A percentile compares a stretch with the other conserved stretches of the same genome.
Conservation (phyloP, 1,140 invertebrate species). For the Diachasma alloeum region DNA sequence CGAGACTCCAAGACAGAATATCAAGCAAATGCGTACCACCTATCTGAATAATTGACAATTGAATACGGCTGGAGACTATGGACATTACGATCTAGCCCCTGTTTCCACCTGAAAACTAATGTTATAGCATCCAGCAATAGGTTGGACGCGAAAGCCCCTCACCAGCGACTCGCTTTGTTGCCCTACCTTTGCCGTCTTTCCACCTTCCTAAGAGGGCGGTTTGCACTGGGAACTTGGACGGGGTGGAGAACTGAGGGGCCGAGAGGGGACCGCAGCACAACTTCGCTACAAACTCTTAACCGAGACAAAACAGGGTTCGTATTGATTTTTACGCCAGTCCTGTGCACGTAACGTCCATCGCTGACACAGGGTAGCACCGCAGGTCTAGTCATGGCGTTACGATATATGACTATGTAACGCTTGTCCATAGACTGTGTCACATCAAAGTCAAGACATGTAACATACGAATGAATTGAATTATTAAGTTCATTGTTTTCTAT, state of each 20-base stretch:
- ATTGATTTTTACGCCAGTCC: slow-evolving; percentile 30
- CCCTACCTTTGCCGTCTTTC: slow-evolving; percentile 9
- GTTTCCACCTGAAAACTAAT: slow-evolving; percentile 23
- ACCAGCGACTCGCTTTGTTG: slow-evolving; percentile 7
- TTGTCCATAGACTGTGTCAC: slow-evolving; percentile 23
- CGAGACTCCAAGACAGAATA: too few species aligned
- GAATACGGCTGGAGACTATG: neutral
- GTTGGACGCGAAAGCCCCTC: neutral
- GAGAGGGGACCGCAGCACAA: slow-evolving; percentile 19
- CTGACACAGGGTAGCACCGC: slow-evolving; percentile 38
- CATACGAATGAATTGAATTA: neutral
- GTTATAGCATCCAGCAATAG: slow-evolving; percentile 21
- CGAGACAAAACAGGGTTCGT: slow-evolving; percentile 32
- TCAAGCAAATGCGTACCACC: neutral
- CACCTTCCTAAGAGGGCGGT: slow-evolving; percentile 16
- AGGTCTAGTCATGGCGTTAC: slow-evolving; percentile 31
- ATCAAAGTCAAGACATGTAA: neutral
- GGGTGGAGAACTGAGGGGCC: neutral
- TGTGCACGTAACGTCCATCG: slow-evolving; percentile 37
- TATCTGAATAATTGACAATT: slow-evolving; percentile 13
- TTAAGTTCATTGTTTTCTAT: neutral
- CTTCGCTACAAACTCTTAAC: slow-evolving; percentile 32
- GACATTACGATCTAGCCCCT: slow-evolving; percentile 13
- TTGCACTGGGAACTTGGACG: neutral
- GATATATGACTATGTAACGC: slow-evolving; percentile 1